Base-by-base conservation (phyloP, 2,888 invertebrate species). In the Chloroclystis v-ata region DNA sequence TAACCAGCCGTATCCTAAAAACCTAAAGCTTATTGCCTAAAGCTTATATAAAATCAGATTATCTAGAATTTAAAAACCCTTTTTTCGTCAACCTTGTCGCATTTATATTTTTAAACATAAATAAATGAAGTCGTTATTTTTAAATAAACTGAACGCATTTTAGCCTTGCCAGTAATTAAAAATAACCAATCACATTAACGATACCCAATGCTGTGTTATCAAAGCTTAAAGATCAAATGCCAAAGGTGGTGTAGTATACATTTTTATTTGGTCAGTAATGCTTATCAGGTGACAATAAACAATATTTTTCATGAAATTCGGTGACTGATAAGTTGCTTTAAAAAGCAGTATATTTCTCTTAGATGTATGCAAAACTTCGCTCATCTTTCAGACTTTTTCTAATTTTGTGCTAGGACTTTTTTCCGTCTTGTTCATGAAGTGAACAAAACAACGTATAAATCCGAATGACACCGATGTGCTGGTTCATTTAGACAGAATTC, bases 401-500 rank as follows among this genome's bases (percentile, higher is more conserved):
- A 16, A 14, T 9, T 32, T 14, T 5, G 32, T 6, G 32, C 32
- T 20, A 2, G 20, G 9, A 13, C 16, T 1, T 33, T 33, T 16
- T 33, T 16, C 9, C 32, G 13, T 20, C 20, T 20, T 7, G 9
- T 26, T 26, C 7, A 11, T 7, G 55, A 60, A 61, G 57, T 59
- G 57, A 54, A 55, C 35, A 53, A 41, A 56, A 51, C 49, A 52
- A 52, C 52, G 63, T 61, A 60, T 60, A 67, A 63, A 65, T 64
- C 59, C 47, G 45, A 56, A 49, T 52, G 54, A 66, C 59, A 65
- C 56, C 69, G 61, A 71, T 69, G 61, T 60, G 57, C 49, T 55
- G 69, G 65, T 75, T 75, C 71, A 75, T 79, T 79, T 74, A 65
- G 66, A 69, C 65, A 68, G 70, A 75, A 74, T 68, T 67, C 74